Evolutionary conservation across 2,888 invertebrate genomes (phyloP).

Genomic region (Dolichopus griseipennis): DNA sequence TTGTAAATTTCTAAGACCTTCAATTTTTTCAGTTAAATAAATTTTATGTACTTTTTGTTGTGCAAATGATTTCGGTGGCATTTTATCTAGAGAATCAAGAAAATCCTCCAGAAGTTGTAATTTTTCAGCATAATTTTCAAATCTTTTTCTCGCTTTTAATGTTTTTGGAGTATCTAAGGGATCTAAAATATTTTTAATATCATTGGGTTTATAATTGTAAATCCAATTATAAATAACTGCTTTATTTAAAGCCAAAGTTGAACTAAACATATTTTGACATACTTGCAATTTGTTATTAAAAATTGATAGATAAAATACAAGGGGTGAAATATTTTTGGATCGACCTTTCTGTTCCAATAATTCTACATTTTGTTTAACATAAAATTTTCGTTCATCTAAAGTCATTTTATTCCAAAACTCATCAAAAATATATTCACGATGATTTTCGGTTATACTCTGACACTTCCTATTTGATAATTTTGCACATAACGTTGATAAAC

Average conservation of each 20-base stretch:
- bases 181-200: not conserved
- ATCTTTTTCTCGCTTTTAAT: not conserved
- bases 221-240: not conserved
- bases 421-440: not conserved
- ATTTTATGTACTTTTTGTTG: not conserved
- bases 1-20: not conserved
- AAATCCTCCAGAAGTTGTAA: not conserved
- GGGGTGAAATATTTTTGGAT: not conserved
- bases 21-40: slow-evolving; percentile 8
- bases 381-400: not conserved
- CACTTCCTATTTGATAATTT: not conserved
- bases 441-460: not conserved
- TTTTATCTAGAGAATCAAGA: not conserved
- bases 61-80: slow-evolving; percentile 4
- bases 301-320: not conserved
- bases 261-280: not conserved
- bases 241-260: not conserved
- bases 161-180: not conserved
- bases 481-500: not conserved
- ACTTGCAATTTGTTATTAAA: not conserved
- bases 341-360: not conserved
- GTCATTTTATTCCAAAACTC: slow-evolving; percentile 2
- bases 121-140: not conserved
- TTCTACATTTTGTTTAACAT: slow-evolving; percentile 1
- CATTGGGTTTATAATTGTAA: not conserved